Evolutionary conservation across 1,140 invertebrate species (phyloP).

Genomic region (Anthonomus grandis): DNA sequence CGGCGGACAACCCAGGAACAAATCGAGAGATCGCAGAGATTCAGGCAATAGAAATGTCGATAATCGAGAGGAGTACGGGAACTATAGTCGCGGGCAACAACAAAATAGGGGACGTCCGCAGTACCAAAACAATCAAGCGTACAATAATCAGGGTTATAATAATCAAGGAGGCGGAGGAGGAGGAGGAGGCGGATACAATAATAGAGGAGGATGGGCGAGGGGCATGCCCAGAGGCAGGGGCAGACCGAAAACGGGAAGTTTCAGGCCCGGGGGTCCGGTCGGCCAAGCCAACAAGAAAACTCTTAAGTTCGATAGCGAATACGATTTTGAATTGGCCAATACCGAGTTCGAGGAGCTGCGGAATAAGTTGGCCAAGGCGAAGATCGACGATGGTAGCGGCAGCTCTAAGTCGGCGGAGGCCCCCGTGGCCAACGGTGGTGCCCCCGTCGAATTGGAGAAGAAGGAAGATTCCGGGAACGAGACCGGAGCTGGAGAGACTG

Average conservation of each 20-base stretch:
- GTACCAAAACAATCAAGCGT: conserved; percentile 26
- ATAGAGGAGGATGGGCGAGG: background rate
- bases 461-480: conserved; percentile 84
- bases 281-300: conserved; percentile 19
- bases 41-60: conserved; percentile 36
- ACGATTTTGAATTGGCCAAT: conserved; percentile 97
- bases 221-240: conserved; percentile 10
- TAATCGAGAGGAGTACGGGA: conserved; percentile 14
- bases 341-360: conserved; percentile 92
- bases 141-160: conserved; percentile 17
- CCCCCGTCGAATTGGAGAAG: conserved; percentile 55
- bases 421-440: conserved; percentile 49
- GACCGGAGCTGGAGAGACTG: conserved; percentile 73
- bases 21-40: conserved; percentile 38
- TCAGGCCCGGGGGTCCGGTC: conserved; percentile 11
- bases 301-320: conserved; percentile 90
- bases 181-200: conserved; percentile 9
- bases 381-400: conserved; percentile 42
- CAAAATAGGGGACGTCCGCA: conserved; percentile 3
- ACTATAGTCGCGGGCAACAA: background rate
- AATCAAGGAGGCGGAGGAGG: too few species aligned
- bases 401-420: conserved; percentile 38
- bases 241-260: background rate
- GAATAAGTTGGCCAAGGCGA: conserved; percentile 75
- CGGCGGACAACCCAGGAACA: conserved; percentile 14